Base-by-base conservation (phyloP, 2,888 invertebrate genomes). In the Selenia dentaria region DNA sequence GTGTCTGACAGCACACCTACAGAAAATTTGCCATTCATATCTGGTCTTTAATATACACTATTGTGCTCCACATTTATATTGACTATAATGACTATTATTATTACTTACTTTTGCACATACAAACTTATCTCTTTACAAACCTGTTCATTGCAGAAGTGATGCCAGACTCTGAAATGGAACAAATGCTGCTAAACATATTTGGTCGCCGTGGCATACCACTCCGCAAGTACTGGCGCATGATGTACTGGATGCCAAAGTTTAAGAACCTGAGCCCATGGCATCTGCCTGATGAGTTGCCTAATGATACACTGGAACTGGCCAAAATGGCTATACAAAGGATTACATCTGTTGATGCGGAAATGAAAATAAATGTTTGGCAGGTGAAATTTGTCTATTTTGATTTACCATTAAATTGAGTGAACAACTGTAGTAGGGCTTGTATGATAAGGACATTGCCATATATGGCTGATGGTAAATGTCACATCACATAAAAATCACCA, bases 201-300 rank as follows among this genome's bases (percentile, higher is more conserved):
- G 99, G 99, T 0, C 85, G 85, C 12, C 88, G 94, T 55, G 96
- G 96, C 0, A 92, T 92, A 68, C 95, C 96, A 0, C 71, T 95
- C 3, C 87, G 95, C 41, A 96, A 95, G 67, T 95, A 92, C 67
- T 94, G 95, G 94, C 90, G 95, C 6, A 95, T 96, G 95, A 93
- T 95, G 93, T 96, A 96, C 67, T 96, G 96, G 96, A 94, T 96
- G 94, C 98, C 99, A 0, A 99, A 99, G 79, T 97, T 99, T 73
- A 96, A 94, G 71, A 94, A 98, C 72, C 79, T 95, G 0, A 96
- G 96, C 41, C 98, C 98, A 0, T 98, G 96, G 95, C 93, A 93
- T 2, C 78, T 96, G 39, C 97, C 97, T 0, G 92, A 93, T 35
- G 92, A 94, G 0, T 74, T 96, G n/a, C 97, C 98, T 0, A 89